Evolutionary conservation across 2,797 vertebrate genomes (phyloP).

Genomic region (Telmatherina bonti): DNA sequence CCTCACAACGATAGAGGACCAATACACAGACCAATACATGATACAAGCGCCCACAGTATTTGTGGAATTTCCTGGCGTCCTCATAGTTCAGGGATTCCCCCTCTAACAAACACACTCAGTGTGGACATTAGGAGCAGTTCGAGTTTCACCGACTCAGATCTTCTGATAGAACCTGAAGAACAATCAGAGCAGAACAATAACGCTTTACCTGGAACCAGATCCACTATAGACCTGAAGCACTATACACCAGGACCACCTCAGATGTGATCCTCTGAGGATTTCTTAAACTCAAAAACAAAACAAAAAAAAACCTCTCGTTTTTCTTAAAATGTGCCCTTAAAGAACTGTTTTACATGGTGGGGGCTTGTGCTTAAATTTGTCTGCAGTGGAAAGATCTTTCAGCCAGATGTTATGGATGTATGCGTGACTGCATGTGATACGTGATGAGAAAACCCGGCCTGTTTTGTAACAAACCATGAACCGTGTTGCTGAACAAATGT

Average conservation of each 20-base stretch:
- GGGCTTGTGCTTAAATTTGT: too few species aligned
- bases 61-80: constrained; percentile 42
- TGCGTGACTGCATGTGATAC: neutral
- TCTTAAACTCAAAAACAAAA: neutral
- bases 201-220: constrained; percentile 40
- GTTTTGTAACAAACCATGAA: neutral
- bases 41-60: constrained; percentile 5
- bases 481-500: too few species aligned
- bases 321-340: neutral
- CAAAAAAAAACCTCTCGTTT: neutral
- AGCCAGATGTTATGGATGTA: too few species aligned
- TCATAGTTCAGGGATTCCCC: constrained; percentile 56
- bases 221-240: neutral
- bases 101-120: constrained; percentile 28
- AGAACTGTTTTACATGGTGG: neutral
- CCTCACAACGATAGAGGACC: neutral
- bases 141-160: constrained; percentile 55
- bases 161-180: constrained; percentile 48
- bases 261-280: constrained; percentile 9
- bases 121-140: constrained; percentile 39
- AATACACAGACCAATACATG: neutral
- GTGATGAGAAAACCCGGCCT: neutral
- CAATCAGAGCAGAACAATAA: constrained; percentile 65
- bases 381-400: too few species aligned
- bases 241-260: constrained; percentile 7